phyloP scores from a whole-genome alignment of 2,888 invertebrate species.

The Merodon equestris region DNA sequence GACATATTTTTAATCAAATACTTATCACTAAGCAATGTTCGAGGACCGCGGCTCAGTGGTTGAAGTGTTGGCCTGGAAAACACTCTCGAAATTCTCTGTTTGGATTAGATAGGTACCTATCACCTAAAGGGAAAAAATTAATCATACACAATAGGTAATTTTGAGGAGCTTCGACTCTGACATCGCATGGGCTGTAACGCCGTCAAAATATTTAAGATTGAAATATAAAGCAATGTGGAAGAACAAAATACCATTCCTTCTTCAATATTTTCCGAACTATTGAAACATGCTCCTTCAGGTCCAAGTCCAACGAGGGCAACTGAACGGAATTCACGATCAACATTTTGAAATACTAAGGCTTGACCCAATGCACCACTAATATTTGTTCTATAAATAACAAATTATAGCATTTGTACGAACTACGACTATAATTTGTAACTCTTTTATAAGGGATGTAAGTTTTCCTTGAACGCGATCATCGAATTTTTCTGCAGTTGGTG shows the following conservation, averaged over 20 bases:
- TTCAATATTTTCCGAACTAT: conserved; percentile 84
- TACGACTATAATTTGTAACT: background rate
- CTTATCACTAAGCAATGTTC: too few relatives aligned
- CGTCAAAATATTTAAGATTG: too few relatives aligned
- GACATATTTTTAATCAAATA: too few relatives aligned
- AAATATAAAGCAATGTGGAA: too few relatives aligned
- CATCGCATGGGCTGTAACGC: too few relatives aligned
- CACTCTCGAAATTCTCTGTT: too few relatives aligned
- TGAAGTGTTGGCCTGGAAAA: too few relatives aligned
- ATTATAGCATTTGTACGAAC: too few relatives aligned
- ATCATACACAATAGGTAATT: background rate
- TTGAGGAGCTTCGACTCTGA: too few relatives aligned
- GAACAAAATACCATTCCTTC: conserved; percentile 82
- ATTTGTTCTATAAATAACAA: conserved; percentile 54
- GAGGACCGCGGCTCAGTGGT: background rate
- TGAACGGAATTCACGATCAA: conserved; percentile 81
- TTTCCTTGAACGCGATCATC: conserved; percentile 79
- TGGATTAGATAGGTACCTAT: too few relatives aligned
- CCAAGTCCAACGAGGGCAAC: conserved; percentile 86
- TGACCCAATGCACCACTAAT: conserved; percentile 74
- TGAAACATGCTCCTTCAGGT: conserved; percentile 81
- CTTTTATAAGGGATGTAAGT: conserved; percentile 70
- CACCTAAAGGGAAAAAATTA: too few relatives aligned
- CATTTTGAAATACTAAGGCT: conserved; percentile 81
- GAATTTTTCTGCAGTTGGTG: conserved; percentile 78